Base-by-base conservation (phyloP, 2,113 vertebrate genomes). In the Terrapene triunguis region DNA sequence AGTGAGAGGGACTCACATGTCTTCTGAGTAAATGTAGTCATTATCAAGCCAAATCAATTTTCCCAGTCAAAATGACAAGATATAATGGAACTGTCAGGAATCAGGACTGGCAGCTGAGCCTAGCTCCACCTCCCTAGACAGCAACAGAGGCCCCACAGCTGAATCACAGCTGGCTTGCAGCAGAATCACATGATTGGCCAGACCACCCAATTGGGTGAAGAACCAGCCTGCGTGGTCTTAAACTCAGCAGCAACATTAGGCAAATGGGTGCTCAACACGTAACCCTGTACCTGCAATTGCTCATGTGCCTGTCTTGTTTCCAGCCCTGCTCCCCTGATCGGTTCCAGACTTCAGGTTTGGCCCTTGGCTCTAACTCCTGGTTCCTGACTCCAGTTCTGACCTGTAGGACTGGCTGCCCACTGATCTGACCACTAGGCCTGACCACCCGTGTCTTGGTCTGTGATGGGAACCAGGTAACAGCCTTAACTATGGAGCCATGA, bases 31-130 rank as follows among this genome's bases (percentile, higher is more conserved):
- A 96, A 84, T 55, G 92, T 0, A 59, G 17, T 1, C 62, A 35
- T n/a, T 69, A 69, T n/a, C 16, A n/a, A n/a, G 62, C 35, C 35
- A 5, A 27, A 27, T 19, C 19, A 76, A 74, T 12, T 38, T 88
- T 88, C 42, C 87, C 86, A 86, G 74, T 72, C 90, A 97, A 91
- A 44, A 89, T 74, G 88, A 35, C 62, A 69, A 69, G 62, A 69
- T 35, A 8, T 19, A 69, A 19, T n/a, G 35, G 35, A 69, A 69
- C 35, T 19, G 16, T 69, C 35, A n/a, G 62, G 17, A 69, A 69
- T n/a, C 35, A n/a, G 32, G 32, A 8, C 17, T 65, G 62, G 16
- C 32, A n/a, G 32, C 35, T n/a, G 14, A n/a, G 62, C 62, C 32
- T 65, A 16, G 14, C 16, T 17, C 32, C 62, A 65, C 32, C 35